phyloP scores from a whole-genome alignment of 1,140 invertebrate genomes.

The Zaprionus gabonicus region DNA sequence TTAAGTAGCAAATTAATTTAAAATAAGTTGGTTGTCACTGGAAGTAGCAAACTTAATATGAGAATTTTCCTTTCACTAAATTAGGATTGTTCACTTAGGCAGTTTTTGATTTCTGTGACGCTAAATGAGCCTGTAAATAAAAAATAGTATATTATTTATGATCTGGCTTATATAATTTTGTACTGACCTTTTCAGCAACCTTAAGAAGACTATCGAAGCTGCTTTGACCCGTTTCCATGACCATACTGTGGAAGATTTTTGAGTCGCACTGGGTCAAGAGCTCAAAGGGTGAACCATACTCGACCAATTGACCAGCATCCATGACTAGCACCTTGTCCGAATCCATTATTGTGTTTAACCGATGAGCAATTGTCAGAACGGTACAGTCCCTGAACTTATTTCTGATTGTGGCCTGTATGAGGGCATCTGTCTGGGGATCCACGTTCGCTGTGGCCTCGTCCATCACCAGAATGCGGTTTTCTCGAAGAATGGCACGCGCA shows the following conservation, averaged over 20 bases:
- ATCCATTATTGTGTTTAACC: slow-evolving; percentile 68
- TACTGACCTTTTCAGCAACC: slow-evolving; percentile 86
- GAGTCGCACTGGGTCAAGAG: slow-evolving; percentile 85
- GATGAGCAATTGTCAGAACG: slow-evolving; percentile 66
- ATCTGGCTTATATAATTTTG: background rate
- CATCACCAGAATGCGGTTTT: slow-evolving; percentile 88
- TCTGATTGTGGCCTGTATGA: slow-evolving; percentile 89
- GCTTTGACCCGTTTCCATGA: slow-evolving; percentile 87
- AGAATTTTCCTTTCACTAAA: slow-evolving; percentile 17
- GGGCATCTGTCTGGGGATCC: slow-evolving; percentile 87
- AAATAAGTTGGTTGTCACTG: background rate
- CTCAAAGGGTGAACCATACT: slow-evolving; percentile 86
- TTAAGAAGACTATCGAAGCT: slow-evolving; percentile 86
- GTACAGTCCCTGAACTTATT: slow-evolving; percentile 68
- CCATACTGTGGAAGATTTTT: slow-evolving; percentile 87
- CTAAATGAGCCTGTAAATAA: slow-evolving; percentile 26
- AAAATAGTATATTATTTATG: background rate
- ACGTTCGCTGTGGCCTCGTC: slow-evolving; percentile 88
- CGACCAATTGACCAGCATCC: slow-evolving; percentile 61
- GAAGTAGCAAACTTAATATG: slow-evolving; percentile 8
- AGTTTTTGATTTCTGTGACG: slow-evolving; percentile 37
- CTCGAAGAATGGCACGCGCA: slow-evolving; percentile 89
- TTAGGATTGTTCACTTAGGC: slow-evolving; percentile 26
- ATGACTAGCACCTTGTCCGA: slow-evolving; percentile 68
- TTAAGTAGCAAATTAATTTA: slow-evolving; percentile 33